Evolutionary conservation across 2,113 vertebrate genomes (phyloP), one percentile per base, ranked within the genome.

Genomic region (Acanthisitta chloris): DNA sequence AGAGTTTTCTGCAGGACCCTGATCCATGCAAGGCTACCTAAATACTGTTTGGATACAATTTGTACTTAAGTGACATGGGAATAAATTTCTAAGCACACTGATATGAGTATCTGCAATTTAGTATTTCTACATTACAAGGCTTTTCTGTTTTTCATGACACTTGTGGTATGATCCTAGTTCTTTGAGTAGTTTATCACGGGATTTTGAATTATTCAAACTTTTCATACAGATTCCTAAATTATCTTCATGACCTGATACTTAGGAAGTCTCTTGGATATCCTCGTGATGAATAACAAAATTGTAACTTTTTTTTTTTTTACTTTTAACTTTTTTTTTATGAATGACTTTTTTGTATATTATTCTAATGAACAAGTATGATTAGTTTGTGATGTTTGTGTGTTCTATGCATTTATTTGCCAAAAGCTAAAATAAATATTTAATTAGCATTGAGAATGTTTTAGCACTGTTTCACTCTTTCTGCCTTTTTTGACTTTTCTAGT

Each of bases 51-150:
- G 38, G 10, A 3, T 57, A 38, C 42, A 45, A 69, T 23, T 4
- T 69, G 48, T 10, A 26, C 4, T 34, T 28, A 15, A 7, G 6
- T 16, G 20, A 8, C 4, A 6, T 25, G 49, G 25, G 11, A 12
- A 57, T 26, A 6, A 3, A 1, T 38, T 69, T 82, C 21, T 85
- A 9, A 2, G 15, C 18, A 10, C 20, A 2, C 25, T 17, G 12
- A 25, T 23, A 9, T 0, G 18, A 74, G 10, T 42, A 45, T 55
- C 33, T 72, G 38, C 8, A 5, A 64, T 43, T 74, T 59, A 25
- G 24, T 38, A 2, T 62, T 42, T 43, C 23, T 33, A 4, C 0
- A 0, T 64, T 67, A n/a, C 43, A 33, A 46, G 31, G 4, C 21
- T 4, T 73, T 86, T 51, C 24, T 36, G 16, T 1, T 51, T 86